Conservation (phyloP, 2,888 invertebrate species). For the Dioctria rufipes region DNA sequence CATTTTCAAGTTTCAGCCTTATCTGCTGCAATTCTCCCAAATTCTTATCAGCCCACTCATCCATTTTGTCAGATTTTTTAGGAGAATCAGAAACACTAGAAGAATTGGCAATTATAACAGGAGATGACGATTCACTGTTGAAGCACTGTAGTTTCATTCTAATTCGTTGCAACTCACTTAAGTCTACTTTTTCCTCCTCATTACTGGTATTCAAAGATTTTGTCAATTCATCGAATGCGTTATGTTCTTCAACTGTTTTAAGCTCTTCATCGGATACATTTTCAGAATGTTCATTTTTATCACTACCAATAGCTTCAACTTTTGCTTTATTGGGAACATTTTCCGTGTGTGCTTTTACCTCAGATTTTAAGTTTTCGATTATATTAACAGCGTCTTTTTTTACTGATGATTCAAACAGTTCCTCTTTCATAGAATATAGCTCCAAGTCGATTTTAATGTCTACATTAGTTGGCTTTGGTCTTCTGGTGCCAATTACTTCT, state of each 20-base stretch:
- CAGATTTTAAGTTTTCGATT: no score
- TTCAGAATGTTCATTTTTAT: no score
- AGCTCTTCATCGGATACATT: no score
- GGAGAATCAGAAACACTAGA: background rate
- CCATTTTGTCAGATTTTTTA: background rate
- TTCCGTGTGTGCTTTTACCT: no score
- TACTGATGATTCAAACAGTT: no score
- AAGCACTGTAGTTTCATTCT: background rate
- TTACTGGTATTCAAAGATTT: background rate
- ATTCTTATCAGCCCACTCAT: constrained; percentile 26
- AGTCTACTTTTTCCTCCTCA: background rate
- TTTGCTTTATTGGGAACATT: no score
- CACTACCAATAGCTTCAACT: no score
- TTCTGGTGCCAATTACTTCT: background rate
- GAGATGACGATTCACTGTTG: background rate
- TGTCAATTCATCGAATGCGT: background rate
- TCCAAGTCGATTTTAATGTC: background rate
- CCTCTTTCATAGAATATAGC: background rate
- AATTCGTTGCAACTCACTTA: no score
- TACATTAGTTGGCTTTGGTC: background rate
- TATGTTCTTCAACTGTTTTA: no score
- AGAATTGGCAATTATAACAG: background rate
- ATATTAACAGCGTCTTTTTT: no score
- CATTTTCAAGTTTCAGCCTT: background rate
- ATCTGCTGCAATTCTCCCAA: constrained; percentile 26